Base-by-base conservation (phyloP, 2,888 invertebrate species). In the Drosophila formosana region DNA sequence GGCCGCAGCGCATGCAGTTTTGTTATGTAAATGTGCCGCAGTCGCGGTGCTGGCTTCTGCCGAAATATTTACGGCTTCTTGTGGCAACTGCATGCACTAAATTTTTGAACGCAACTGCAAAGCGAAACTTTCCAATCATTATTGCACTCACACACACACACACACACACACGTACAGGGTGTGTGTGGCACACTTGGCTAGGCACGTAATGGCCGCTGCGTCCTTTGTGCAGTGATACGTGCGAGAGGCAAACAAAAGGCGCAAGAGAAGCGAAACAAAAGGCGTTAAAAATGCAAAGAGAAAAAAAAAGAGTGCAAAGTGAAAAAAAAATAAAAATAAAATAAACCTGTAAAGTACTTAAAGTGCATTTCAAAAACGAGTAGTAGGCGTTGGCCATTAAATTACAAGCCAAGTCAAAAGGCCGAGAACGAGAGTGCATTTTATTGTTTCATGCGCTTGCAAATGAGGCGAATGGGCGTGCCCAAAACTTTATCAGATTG, bases 211-310 rank as follows among this genome's bases (percentile, higher is more conserved):
- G 80, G 78, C 75, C 81, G 64, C 67, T 85, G 76, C 68, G 74
- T 56, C 84, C 77, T 89, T 83, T 88, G 87, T 87, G 84, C 88
- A 83, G 61, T 83, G 88, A 83, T 83, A 83, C 88, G 86, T 86
- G 83, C 72, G 65, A 69, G 65, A 37, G 53, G 65, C 80, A 75
- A 78, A 79, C 75, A 85, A 78, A 78, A 69, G 71, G 66, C 65
- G 25, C 61, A 56, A 72, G 72, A 74, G 66, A 69, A 58, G 45
- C 58, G 53, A 64, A 88, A 87, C 89, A 83, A 83, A 78, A 75
- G 80, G 71, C 81, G 83, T 70, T 70, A 70, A 75, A 77, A 72
- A 66, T 69, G 49, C 32, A 63, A 34, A 50, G 47, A 41, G 18
- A 72, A 56, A 46, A 56, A 72, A 56, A 46, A 56, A 50, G 47